phyloP scores from a whole-genome alignment of 2,113 vertebrate species.

The Sialia sialis region DNA sequence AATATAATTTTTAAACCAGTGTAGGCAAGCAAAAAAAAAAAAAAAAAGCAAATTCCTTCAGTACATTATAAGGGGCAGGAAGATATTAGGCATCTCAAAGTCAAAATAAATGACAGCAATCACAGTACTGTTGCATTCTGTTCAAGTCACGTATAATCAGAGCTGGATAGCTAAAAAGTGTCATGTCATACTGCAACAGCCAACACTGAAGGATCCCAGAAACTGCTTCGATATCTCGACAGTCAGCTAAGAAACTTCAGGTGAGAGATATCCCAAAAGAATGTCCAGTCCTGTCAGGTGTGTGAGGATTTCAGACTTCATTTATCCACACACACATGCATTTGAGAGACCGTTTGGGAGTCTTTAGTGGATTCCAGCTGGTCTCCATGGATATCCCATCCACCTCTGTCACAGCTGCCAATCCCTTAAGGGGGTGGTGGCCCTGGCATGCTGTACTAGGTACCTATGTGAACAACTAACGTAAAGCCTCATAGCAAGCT shows the following conservation, averaged over 20 bases:
- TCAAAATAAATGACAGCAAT: not conserved
- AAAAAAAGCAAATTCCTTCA: not conserved
- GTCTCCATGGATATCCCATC: not conserved
- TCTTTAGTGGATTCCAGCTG: not conserved
- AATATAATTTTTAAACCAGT: not conserved
- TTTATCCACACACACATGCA: not conserved
- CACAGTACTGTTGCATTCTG: not conserved
- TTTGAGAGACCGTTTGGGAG: not conserved
- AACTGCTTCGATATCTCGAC: not conserved
- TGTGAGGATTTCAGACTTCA: not conserved
- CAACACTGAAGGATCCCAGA: not conserved
- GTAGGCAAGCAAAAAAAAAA: not conserved
- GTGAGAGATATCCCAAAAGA: not conserved
- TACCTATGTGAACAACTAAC: not conserved
- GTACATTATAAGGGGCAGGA: not conserved
- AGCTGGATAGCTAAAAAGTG: not conserved
- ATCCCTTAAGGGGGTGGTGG: not conserved
- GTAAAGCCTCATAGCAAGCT: not conserved
- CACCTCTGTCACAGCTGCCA: not conserved
- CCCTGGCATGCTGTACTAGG: not conserved
- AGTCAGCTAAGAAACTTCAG: not conserved
- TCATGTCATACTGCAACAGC: not conserved
- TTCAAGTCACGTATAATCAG: not conserved
- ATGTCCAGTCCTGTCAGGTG: not conserved
- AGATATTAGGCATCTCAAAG: not conserved